phyloP scores from a whole-genome alignment of 1,140 invertebrate genomes.

The Neotoxoptera formosana region DNA sequence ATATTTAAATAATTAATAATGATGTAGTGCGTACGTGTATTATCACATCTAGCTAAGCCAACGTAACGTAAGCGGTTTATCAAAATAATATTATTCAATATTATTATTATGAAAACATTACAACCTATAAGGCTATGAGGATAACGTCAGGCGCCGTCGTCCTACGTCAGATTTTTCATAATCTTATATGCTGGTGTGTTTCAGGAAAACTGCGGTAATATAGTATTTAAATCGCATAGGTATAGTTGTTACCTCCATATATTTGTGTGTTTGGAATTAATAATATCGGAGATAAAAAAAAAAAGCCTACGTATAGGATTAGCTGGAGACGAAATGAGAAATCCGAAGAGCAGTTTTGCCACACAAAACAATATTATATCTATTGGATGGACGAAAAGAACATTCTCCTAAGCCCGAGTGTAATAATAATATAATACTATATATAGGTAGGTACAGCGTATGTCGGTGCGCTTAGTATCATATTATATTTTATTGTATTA shows the following conservation, averaged over 20 bases:
- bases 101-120: not conserved
- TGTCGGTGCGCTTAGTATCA: not conserved
- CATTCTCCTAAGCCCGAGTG: not conserved
- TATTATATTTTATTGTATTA: not conserved
- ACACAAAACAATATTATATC: not conserved
- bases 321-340: not conserved
- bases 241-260: not conserved
- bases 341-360: not conserved
- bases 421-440: not conserved
- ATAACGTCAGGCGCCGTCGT: not conserved
- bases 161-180: not conserved
- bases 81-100: not conserved
- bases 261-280: not conserved
- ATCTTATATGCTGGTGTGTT: not conserved
- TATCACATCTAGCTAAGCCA: not conserved
- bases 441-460: not conserved
- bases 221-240: not conserved
- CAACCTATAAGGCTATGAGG: not conserved
- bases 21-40: not conserved
- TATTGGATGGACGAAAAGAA: not conserved
- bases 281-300: not conserved
- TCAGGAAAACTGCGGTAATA: not conserved
- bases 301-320: not conserved
- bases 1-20: not conserved
- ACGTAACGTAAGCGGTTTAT: not conserved